Evolutionary conservation across 2,797 vertebrate genomes (phyloP), one percentile per base, ranked within the genome.

Genomic region (Hafferia zeledoni): DNA sequence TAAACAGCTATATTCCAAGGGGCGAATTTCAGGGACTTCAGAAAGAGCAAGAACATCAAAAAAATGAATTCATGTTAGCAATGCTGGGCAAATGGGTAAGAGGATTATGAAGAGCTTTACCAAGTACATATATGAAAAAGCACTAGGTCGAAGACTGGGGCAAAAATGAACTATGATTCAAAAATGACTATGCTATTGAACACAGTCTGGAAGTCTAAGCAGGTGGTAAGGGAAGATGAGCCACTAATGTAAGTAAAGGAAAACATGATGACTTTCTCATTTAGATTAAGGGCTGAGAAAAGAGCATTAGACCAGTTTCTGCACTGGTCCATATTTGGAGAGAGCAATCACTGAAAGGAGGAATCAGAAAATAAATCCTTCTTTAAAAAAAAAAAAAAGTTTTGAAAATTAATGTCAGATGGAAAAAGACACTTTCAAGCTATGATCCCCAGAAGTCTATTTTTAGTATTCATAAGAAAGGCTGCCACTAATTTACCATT

Each of bases 71-170:
- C 17, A 14, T 43, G 33, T 55, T 72, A 86, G 35, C 33, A 93
- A 71, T 59, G 31, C 30, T 72, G 37, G 61, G 57, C 25, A 78
- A 87, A 93, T 10, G 28, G 11, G n/a, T 89, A 95, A 91, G 64
- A 94, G 39, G 72, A 92, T 94, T 92, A 91, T 25, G 47, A 69
- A 78, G 14, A 85, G 57, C 65, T 94, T 93, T 94, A 78, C 35
- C 46, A 59, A 5, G 4, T 37, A 69, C 17, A 25, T 59, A 46
- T 30, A 28, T 59, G 57, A 81, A 83, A 92, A 86, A 87, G 35
- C 55, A 60, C 17, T 35, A 80, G 49, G 78, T 44, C 28, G 16
- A 72, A 61, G 50, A 86, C 5, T 23, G 15, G 35, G 31, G 25
- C 50, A 87, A 61, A 89, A 93, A 88, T 75, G 46, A 91, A 72